These are phyloP conservation scores for Cyprinodon brontotheroides DNA, from an alignment of 2,113 vertebrate genomes.

Conservation along the genomic window DNA sequence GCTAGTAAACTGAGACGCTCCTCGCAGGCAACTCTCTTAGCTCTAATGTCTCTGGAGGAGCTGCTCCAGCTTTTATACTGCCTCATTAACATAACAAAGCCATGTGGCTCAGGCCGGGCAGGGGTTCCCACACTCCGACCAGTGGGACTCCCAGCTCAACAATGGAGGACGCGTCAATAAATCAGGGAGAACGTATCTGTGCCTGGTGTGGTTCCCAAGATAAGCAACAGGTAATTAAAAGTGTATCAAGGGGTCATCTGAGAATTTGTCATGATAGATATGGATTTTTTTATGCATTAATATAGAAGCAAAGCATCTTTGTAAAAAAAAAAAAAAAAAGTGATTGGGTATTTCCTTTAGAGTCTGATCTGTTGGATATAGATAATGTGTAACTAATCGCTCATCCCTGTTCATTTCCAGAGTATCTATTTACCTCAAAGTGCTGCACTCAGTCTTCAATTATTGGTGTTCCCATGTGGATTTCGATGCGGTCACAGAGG, in stretches of 20 bases:
- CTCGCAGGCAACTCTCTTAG: constrained; percentile 38
- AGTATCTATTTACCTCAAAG: not conserved
- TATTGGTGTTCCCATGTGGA: not conserved
- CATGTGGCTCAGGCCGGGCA: constrained; percentile 77
- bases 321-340: constrained; percentile 6
- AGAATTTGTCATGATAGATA: constrained; percentile 24
- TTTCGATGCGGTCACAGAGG: not conserved
- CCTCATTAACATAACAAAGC: constrained; percentile 82
- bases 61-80: constrained; percentile 73
- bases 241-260: constrained; percentile 32
- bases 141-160: constrained; percentile 75
- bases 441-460: no score
- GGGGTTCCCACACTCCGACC: constrained; percentile 84
- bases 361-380: not conserved
- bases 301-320: not conserved
- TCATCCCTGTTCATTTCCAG: no score
- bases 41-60: constrained; percentile 62
- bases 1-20: constrained; percentile 38
- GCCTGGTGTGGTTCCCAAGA: constrained; percentile 72
- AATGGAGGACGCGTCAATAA: constrained; percentile 78
- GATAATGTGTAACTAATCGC: not conserved
- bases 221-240: constrained; percentile 71
- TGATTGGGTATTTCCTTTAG: not conserved
- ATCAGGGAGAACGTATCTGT: constrained; percentile 71
- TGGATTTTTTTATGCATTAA: constrained; percentile 9